Conservation (phyloP, 2,797 vertebrate genomes). For the Myripristis jacobus region DNA sequence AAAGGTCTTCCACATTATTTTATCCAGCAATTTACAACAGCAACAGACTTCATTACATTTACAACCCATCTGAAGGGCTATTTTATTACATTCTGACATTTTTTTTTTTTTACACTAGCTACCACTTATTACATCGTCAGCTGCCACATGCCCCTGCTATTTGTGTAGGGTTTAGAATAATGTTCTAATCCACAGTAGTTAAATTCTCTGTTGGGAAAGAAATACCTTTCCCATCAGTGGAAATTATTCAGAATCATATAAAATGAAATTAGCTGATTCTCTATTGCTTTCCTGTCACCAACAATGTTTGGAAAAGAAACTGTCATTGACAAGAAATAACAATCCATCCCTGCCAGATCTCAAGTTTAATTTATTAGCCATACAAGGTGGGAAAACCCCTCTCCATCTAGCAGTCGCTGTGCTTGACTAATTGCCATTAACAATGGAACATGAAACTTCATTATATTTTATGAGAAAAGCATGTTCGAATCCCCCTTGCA, state of each 20-base stretch:
- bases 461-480: not conserved
- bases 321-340: not conserved
- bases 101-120: too few species aligned
- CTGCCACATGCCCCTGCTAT: too few species aligned
- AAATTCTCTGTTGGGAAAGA: too few species aligned
- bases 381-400: conserved; percentile 16
- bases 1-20: too few species aligned
- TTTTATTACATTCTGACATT: too few species aligned
- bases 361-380: not conserved
- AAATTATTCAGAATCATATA: conserved; percentile 16
- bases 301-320: not conserved
- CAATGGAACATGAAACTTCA: conserved; percentile 21
- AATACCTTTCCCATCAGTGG: not conserved
- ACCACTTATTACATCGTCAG: too few species aligned
- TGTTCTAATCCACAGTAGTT: too few species aligned
- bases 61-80: too few species aligned
- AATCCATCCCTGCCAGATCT: not conserved
- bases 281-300: too few species aligned
- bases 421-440: not conserved
- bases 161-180: too few species aligned
- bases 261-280: not conserved
- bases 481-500: not conserved
- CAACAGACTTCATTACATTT: too few species aligned
- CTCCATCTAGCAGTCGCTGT: not conserved
- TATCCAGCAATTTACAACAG: too few species aligned